Evolutionary conservation across 2,888 invertebrate species (phyloP).

Genomic region (Lysandra bellargus): DNA sequence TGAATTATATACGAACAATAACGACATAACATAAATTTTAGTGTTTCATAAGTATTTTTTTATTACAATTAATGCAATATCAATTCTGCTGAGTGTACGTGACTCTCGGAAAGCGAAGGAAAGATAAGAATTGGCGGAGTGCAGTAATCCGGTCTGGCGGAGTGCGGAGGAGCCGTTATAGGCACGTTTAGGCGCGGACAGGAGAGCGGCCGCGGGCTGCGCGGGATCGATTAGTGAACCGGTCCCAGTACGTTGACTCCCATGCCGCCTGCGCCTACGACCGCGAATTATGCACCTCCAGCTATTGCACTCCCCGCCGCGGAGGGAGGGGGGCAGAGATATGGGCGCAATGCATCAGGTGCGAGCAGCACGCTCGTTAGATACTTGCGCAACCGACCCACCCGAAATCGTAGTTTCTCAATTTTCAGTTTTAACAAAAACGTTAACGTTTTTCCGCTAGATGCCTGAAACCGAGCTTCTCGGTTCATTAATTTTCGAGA

Average conservation of each 20-base stretch:
- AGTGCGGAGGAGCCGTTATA: constrained; percentile 67
- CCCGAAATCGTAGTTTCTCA: not conserved
- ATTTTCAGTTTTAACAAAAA: not conserved
- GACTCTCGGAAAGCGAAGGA: not conserved
- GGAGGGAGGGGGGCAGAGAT: not conserved
- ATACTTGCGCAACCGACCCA: not conserved
- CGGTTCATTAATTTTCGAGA: constrained; percentile 6
- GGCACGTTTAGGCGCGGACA: constrained; percentile 71
- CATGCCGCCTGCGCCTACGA: constrained; percentile 60
- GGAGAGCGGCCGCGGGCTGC: constrained; percentile 61
- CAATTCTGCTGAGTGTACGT: not conserved
- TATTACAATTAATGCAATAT: not conserved
- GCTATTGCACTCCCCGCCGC: constrained; percentile 47
- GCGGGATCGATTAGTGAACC: constrained; percentile 78
- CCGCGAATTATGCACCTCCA: constrained; percentile 63
- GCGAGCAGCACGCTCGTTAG: not conserved
- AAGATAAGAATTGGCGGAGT: constrained; percentile 24
- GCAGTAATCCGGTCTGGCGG: constrained; percentile 42
- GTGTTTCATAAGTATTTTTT: not conserved
- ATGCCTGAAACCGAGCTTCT: not conserved
- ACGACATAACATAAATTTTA: not conserved
- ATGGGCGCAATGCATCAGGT: constrained; percentile 40
- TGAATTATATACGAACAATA: not conserved
- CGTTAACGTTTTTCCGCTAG: not conserved
- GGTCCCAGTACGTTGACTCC: constrained; percentile 77